Percentiles rank a stretch among this genome's conserved stretches.
Conservation (phyloP, 2,797 vertebrate genomes). For the Chelon labrosus region DNA sequence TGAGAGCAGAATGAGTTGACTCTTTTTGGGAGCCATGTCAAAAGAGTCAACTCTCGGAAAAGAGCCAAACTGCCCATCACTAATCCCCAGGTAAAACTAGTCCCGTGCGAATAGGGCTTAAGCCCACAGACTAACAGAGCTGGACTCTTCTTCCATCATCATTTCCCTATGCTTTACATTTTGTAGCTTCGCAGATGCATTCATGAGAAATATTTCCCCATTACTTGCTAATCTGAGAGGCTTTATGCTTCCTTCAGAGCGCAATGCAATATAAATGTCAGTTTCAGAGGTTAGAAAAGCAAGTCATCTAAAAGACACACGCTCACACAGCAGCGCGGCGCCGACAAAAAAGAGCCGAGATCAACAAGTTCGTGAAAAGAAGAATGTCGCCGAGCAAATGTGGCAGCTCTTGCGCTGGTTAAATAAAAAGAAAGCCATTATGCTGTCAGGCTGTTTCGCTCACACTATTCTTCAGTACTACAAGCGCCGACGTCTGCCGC, state of each 20-base stretch:
- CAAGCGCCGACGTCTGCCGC: not conserved
- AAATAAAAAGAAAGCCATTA: not conserved
- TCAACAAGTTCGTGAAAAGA: not conserved
- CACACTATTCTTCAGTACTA: not conserved
- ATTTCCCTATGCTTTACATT: constrained; percentile 19
- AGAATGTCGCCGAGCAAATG: not conserved
- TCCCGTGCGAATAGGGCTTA: no score
- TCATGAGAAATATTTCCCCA: constrained; percentile 2
- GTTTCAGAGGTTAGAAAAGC: not conserved
- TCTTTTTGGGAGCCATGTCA: no score
- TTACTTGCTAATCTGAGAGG: not conserved
- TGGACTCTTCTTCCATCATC: no score
- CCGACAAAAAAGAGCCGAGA: constrained; percentile 1
- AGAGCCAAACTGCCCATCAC: no score
- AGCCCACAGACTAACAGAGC: no score
- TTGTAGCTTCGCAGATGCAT: constrained; percentile 11
- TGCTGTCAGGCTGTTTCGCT: not conserved
- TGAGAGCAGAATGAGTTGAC: no score
- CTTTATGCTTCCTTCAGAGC: constrained; percentile 4
- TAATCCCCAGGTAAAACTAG: no score
- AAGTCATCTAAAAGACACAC: not conserved
- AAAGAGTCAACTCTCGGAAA: no score
- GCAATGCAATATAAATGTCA: not conserved
- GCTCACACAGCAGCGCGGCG: no score
- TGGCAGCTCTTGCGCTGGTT: not conserved